Conservation (phyloP, 2,888 invertebrate genomes). For the Deilephila porcellus region DNA sequence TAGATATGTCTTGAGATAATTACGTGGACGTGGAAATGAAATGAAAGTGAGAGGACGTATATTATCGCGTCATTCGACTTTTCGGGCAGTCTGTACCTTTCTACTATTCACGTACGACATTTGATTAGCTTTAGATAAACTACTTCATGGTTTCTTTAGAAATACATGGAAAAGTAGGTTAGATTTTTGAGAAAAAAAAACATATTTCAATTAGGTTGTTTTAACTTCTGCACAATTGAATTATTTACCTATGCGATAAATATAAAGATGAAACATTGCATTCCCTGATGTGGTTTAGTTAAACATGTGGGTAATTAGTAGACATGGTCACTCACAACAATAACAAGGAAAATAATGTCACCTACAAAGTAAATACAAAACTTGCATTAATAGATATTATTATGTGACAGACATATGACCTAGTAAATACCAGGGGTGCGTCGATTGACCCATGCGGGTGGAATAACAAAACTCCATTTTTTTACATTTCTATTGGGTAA, state of each 20-base stretch:
- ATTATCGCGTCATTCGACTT: neutral
- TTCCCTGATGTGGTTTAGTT: neutral
- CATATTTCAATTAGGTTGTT: too few species aligned
- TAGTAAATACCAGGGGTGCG: neutral
- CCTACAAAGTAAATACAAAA: neutral
- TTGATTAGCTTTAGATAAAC: too few species aligned
- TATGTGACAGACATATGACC: neutral
- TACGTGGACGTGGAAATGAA: conserved; percentile 5
- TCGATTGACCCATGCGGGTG: neutral
- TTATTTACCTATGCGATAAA: too few species aligned
- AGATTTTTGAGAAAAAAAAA: too few species aligned
- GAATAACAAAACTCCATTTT: too few species aligned
- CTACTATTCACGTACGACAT: too few species aligned
- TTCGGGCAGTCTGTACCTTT: neutral
- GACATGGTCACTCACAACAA: neutral
- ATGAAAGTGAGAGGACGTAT: conserved; percentile 14
- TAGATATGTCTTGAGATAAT: conserved; percentile 24
- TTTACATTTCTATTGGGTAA: too few species aligned
- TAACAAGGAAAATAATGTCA: conserved; percentile 13
- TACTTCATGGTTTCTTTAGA: too few species aligned
- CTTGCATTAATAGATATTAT: neutral
- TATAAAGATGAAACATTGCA: neutral
- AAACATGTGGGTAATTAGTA: conserved; percentile 1
- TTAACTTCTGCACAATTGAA: too few species aligned
- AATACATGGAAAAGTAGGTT: too few species aligned